These are phyloP conservation scores for Aricia agestis DNA, from an alignment of 1,140 invertebrate species.

Conservation along the genomic window DNA sequence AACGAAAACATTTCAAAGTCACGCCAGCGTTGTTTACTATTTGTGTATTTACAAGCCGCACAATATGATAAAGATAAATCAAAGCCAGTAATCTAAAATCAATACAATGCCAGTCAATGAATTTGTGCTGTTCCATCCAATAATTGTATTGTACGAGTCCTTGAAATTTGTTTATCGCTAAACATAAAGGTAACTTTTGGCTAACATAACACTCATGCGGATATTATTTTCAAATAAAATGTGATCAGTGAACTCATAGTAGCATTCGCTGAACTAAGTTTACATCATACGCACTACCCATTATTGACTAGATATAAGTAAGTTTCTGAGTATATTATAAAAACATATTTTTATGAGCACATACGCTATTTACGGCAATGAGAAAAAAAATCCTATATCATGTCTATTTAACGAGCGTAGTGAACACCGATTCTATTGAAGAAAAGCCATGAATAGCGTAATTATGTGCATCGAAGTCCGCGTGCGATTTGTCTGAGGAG, in stretches of 20 bases:
- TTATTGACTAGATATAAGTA: not conserved
- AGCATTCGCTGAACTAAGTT: not conserved
- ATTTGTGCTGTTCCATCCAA: not conserved
- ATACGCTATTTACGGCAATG: not conserved
- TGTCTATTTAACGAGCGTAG: slow-evolving; percentile 23
- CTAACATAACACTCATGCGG: not conserved
- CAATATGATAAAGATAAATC: not conserved
- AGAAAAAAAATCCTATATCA: not conserved
- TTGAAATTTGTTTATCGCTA: not conserved
- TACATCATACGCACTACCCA: too few relatives aligned
- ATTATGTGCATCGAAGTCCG: slow-evolving; percentile 19
- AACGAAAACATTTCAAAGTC: not conserved
- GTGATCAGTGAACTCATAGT: too few relatives aligned
- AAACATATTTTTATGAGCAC: not conserved
- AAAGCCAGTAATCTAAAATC: not conserved
- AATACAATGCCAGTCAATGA: not conserved
- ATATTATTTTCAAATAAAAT: too few relatives aligned
- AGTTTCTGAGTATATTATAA: not conserved
- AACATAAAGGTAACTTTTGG: not conserved
- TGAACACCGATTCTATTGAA: slow-evolving; percentile 24
- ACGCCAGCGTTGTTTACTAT: not conserved
- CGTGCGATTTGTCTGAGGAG: slow-evolving; percentile 42
- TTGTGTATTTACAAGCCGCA: not conserved
- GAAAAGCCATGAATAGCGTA: slow-evolving; percentile 33
- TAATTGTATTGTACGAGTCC: not conserved